phyloP scores from a whole-genome alignment of 2,113 vertebrate species.

The Willisornis vidua region DNA sequence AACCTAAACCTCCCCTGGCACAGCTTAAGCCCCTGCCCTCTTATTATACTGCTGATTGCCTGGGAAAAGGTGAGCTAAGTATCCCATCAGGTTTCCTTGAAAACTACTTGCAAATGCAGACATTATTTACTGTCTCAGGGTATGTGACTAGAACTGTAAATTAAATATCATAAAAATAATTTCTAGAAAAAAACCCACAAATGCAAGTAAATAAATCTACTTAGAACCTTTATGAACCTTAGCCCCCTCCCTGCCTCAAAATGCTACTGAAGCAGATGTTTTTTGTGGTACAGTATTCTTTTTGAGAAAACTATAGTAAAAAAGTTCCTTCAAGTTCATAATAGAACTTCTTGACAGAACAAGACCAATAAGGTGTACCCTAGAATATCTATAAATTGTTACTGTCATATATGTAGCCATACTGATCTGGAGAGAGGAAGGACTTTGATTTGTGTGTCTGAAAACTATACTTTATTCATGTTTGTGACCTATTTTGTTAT shows the following conservation, averaged over 20 bases:
- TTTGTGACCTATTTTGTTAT: not conserved
- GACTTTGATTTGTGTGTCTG: not conserved
- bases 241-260: not conserved
- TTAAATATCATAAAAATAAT: not conserved
- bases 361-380: not conserved
- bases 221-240: not conserved
- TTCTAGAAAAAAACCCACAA: not conserved
- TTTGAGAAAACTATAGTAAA: not conserved
- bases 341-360: not conserved
- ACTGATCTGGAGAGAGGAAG: not conserved
- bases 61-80: not conserved
- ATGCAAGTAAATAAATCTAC: not conserved
- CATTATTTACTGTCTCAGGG: not conserved
- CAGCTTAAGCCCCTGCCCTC: no score
- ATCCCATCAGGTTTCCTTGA: not conserved
- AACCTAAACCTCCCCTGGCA: no score
- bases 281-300: not conserved
- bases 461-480: not conserved
- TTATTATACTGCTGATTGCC: not conserved
- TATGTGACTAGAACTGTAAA: not conserved
- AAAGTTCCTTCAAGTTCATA: not conserved
- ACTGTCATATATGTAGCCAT: not conserved
- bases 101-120: not conserved
- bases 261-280: not conserved
- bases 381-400: not conserved